Conservation (phyloP, 1,140 invertebrate species). For the Forficula auricularia region DNA sequence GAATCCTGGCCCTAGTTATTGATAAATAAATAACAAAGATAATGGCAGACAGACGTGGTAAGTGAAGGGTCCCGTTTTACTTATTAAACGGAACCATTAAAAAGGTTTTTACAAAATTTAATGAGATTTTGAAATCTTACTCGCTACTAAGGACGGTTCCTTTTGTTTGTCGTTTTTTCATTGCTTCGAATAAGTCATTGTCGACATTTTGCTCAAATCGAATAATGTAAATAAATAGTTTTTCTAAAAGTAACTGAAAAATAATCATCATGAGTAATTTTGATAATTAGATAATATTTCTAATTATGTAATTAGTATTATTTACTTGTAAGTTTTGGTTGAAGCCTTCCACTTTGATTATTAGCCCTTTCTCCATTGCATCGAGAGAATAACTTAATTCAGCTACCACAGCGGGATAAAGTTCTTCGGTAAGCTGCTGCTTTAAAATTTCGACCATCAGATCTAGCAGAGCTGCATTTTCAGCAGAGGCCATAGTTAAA, state of each 20-base stretch:
- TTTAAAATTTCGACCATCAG: conserved; percentile 22
- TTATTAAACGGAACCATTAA: not conserved
- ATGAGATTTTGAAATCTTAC: conserved; percentile 36
- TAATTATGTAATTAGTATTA: conserved; percentile 8
- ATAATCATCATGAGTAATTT: conserved; percentile 7
- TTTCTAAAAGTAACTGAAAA: conserved; percentile 9
- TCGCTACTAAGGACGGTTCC: conserved; percentile 42
- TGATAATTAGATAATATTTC: not conserved
- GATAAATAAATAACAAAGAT: no score
- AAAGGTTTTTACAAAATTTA: conserved; percentile 6
- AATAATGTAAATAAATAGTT: conserved; percentile 5
- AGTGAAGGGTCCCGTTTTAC: not conserved
- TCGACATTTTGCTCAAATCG: conserved; percentile 23
- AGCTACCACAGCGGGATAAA: conserved; percentile 28
- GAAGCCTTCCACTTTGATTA: conserved; percentile 54
- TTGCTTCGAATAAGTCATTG: conserved; percentile 41
- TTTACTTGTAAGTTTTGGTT: conserved; percentile 63
- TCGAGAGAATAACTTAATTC: conserved; percentile 6
- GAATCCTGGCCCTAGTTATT: no score
- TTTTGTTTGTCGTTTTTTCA: conserved; percentile 46
- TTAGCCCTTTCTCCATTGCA: conserved; percentile 32
- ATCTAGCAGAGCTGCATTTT: not conserved
- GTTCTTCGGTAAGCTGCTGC: conserved; percentile 24
- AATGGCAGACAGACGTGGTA: no score
- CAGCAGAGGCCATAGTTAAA: conserved; percentile 30